Conservation (phyloP, 2,888 invertebrate genomes). For the Synanthedon andrenaeformis region DNA sequence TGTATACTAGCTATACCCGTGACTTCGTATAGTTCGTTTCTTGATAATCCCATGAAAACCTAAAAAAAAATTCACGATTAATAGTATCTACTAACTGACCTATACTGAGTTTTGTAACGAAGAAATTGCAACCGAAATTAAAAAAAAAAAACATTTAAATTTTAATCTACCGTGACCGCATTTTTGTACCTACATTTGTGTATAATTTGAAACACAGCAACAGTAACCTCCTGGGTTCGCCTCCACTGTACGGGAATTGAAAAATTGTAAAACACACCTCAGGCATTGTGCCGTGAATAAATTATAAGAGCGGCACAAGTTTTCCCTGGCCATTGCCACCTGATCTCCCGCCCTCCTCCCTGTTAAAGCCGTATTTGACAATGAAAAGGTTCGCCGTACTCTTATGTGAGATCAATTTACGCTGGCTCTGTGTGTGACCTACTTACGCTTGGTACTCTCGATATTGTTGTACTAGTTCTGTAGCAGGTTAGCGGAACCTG, state of each 20-base stretch:
- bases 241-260: slow-evolving; percentile 29
- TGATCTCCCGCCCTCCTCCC: slow-evolving; percentile 22
- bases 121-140: neutral
- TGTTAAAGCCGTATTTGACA: neutral
- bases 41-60: too few relatives aligned
- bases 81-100: too few relatives aligned
- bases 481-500: slow-evolving; percentile 33
- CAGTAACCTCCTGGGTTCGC: slow-evolving; percentile 14
- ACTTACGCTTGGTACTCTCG: slow-evolving; percentile 49
- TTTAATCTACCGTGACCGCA: slow-evolving; percentile 19
- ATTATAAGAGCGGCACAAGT: slow-evolving; percentile 51
- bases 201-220: slow-evolving; percentile 19
- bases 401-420: slow-evolving; percentile 27
- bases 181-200: slow-evolving; percentile 17
- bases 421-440: slow-evolving; percentile 40
- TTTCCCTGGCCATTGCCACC: slow-evolving; percentile 25
- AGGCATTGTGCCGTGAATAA: slow-evolving; percentile 59
- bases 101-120: too few relatives aligned
- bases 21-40: too few relatives aligned
- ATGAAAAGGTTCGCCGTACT: slow-evolving; percentile 17
- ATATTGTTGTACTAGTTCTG: slow-evolving; percentile 55
- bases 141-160: neutral
- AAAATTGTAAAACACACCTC: slow-evolving; percentile 48
- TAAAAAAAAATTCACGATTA: too few relatives aligned
- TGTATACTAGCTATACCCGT: too few relatives aligned